These are phyloP conservation scores for Nothura maculosa DNA, from an alignment of 2,797 vertebrate species.

Conservation along the genomic window DNA sequence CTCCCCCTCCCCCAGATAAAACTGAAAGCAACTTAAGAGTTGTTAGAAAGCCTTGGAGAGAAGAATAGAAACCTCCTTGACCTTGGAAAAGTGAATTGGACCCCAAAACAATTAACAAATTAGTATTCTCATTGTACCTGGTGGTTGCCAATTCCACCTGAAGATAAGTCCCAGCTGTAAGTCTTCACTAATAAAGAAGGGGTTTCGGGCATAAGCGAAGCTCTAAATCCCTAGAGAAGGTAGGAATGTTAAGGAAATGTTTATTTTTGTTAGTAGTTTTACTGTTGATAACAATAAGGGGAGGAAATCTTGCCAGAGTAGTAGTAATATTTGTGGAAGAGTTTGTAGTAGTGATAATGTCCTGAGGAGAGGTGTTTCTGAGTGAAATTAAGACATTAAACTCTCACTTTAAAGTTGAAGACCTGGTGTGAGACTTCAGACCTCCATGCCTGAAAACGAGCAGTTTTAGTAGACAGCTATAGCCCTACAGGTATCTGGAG, in stretches of 20 bases:
- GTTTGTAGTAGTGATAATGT: neutral
- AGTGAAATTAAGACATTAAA: neutral
- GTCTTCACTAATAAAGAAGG: neutral
- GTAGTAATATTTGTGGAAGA: neutral
- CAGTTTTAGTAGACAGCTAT: neutral
- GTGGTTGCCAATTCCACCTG: neutral
- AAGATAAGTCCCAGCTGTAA: neutral
- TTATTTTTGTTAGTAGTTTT: neutral
- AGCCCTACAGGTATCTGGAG: rapidly evolving
- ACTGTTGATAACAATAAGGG: neutral
- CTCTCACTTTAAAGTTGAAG: neutral
- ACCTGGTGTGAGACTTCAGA: neutral
- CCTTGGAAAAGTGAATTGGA: neutral
- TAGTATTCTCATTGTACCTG: neutral
- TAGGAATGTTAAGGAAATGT: neutral
- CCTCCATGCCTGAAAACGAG: rapidly evolving
- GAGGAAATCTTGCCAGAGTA: neutral
- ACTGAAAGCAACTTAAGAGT: neutral
- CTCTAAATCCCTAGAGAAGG: neutral
- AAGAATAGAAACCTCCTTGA: neutral
- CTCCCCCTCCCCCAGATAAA: neutral
- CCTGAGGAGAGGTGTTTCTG: neutral
- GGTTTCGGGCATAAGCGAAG: neutral
- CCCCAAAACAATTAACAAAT: neutral
- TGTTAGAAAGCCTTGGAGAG: neutral